A percentile compares a stretch with the other conserved stretches of the same genome.
phyloP scores from a whole-genome alignment of 2,797 vertebrate genomes.

The Gobio occitaniae region DNA sequence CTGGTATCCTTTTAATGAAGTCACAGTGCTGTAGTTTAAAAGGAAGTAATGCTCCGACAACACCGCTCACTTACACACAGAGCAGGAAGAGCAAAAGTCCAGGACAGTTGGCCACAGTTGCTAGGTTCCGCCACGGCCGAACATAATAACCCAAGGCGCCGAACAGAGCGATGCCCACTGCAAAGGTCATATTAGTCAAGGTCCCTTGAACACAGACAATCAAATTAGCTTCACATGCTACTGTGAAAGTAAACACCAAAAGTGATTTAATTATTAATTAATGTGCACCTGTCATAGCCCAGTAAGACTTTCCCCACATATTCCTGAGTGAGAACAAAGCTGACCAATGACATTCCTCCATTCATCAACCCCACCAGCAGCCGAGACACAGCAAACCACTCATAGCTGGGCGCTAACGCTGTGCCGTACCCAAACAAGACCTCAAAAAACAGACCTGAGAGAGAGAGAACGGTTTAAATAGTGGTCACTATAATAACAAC shows the following conservation, averaged over 20 bases:
- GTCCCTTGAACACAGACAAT: slow-evolving; percentile 76
- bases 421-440: slow-evolving; percentile 84
- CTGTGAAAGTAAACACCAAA: background rate
- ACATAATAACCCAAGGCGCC: slow-evolving; percentile 80
- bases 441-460: slow-evolving; percentile 84
- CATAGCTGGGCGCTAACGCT: slow-evolving; percentile 82
- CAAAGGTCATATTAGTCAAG: slow-evolving; percentile 82
- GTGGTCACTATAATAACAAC: background rate
- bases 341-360: slow-evolving; percentile 86
- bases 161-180: slow-evolving; percentile 81
- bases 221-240: background rate
- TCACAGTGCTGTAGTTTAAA: background rate
- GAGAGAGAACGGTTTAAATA: background rate
- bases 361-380: slow-evolving; percentile 87
- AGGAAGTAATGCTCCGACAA: background rate
- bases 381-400: slow-evolving; percentile 81
- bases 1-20: background rate
- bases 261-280: background rate
- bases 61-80: slow-evolving; percentile 73
- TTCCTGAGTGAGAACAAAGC: slow-evolving; percentile 89
- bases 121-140: slow-evolving; percentile 79
- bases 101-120: slow-evolving; percentile 75
- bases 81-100: slow-evolving; percentile 82
- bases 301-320: slow-evolving; percentile 90
- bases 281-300: slow-evolving; percentile 83